phyloP scores from a whole-genome alignment of 92 coral and sea anemone genomes.

The Actinernus sp. region DNA sequence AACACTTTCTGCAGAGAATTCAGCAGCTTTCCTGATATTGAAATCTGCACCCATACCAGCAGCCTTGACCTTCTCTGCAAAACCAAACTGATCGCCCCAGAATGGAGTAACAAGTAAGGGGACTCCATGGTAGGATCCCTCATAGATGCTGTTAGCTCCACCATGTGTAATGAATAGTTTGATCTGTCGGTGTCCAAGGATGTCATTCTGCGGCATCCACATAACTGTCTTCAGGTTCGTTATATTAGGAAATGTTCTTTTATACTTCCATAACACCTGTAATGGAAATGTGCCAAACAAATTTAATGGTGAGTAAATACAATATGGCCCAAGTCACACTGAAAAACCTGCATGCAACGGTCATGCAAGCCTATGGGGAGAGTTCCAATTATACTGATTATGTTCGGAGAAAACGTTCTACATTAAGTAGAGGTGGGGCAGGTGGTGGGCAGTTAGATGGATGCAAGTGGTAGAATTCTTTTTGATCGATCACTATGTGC shows the following conservation, averaged over 20 bases:
- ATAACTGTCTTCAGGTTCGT: constrained; percentile 23
- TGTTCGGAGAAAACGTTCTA: too few species aligned
- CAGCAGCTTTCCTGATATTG: background rate
- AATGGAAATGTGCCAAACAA: too few species aligned
- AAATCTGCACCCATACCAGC: constrained; percentile 33
- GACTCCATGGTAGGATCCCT: constrained; percentile 29
- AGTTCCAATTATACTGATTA: too few species aligned
- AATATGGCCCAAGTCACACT: too few species aligned
- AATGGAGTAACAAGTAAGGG: constrained; percentile 43
- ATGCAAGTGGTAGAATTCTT: too few species aligned
- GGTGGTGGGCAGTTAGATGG: too few species aligned
- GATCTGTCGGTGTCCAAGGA: constrained; percentile 35
- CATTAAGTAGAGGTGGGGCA: too few species aligned
- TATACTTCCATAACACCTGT: constrained; percentile 29
- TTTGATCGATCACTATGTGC: too few species aligned
- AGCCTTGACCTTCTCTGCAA: constrained; percentile 17
- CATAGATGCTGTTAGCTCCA: constrained; percentile 38
- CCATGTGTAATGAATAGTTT: constrained; percentile 42
- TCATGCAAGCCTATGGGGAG: too few species aligned
- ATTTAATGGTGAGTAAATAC: too few species aligned
- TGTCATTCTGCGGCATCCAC: constrained; percentile 47
- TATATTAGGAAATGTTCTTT: constrained; percentile 2
- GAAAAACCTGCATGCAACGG: too few species aligned
- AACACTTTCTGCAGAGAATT: constrained; percentile 18
- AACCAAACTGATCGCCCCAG: constrained; percentile 39